Conservation (phyloP, 1,140 invertebrate species). For the Lepidurus couesii region DNA sequence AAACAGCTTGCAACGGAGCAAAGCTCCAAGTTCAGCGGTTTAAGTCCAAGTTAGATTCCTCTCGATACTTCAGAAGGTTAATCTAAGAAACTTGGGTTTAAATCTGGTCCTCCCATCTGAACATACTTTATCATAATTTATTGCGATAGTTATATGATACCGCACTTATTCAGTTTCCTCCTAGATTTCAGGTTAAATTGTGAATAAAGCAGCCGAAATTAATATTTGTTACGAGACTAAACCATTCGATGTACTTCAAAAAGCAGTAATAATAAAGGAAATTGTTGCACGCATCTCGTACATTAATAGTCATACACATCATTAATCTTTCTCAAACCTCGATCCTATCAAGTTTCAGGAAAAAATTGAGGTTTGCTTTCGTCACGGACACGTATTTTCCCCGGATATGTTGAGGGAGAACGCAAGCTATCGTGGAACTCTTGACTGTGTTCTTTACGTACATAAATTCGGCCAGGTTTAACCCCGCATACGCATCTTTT, state of each 20-base stretch:
- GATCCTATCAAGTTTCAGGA: background rate
- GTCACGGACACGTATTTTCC: background rate
- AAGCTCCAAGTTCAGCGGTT: too few relatives aligned
- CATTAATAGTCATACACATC: background rate
- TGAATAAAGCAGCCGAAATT: background rate
- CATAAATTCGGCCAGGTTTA: background rate
- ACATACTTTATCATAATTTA: too few relatives aligned
- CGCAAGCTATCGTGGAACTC: background rate
- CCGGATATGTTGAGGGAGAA: constrained; percentile 4
- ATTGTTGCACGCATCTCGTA: background rate
- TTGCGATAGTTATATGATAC: too few relatives aligned
- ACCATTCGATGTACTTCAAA: background rate
- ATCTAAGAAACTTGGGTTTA: too few relatives aligned
- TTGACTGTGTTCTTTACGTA: background rate
- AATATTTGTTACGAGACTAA: constrained; percentile 1
- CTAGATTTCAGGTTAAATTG: background rate
- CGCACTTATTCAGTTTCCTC: background rate
- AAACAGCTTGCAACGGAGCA: too few relatives aligned
- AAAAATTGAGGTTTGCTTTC: constrained; percentile 6
- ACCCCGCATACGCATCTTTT: background rate
- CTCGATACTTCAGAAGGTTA: too few relatives aligned
- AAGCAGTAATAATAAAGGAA: background rate
- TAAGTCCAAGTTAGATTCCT: too few relatives aligned
- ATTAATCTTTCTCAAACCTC: background rate
- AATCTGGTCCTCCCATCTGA: too few relatives aligned